A percentile compares a stretch with the other conserved stretches of the same genome.
phyloP scores from a whole-genome alignment of 2,797 vertebrate species.

The Phoebastria nigripes region DNA sequence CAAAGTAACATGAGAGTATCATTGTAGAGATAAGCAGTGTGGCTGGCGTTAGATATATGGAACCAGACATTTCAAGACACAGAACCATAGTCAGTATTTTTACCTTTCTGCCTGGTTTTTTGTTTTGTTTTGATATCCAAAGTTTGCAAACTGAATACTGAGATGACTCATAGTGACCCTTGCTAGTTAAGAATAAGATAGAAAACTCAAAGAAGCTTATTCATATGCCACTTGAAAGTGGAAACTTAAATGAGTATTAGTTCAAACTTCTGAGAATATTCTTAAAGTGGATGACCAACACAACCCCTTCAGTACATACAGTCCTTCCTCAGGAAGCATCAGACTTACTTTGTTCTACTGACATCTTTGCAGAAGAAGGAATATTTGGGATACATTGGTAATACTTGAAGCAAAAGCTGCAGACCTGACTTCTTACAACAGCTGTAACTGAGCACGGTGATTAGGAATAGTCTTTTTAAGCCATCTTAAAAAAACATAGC shows the following conservation, averaged over 20 bases:
- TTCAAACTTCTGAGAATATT: neutral
- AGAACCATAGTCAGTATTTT: neutral
- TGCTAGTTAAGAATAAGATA: neutral
- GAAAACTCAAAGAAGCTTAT: neutral
- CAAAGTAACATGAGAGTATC: neutral
- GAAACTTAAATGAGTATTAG: rapidly evolving
- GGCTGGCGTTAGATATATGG: neutral
- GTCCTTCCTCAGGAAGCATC: neutral
- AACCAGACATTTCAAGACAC: neutral
- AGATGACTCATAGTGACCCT: neutral
- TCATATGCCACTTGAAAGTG: neutral
- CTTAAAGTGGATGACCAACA: neutral
- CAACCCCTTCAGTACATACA: neutral
- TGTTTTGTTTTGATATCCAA: neutral
- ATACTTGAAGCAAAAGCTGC: neutral
- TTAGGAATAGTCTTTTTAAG: neutral
- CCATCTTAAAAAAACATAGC: neutral
- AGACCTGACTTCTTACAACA: neutral
- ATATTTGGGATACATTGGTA: neutral
- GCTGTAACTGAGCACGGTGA: neutral
- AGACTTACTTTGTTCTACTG: neutral
- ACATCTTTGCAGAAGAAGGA: neutral
- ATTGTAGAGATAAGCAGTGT: neutral
- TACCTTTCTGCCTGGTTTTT: neutral
- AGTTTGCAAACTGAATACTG: neutral